These are phyloP conservation scores for Drosophila elegans DNA, from an alignment of 1,140 invertebrate species.

Conservation along the genomic window DNA sequence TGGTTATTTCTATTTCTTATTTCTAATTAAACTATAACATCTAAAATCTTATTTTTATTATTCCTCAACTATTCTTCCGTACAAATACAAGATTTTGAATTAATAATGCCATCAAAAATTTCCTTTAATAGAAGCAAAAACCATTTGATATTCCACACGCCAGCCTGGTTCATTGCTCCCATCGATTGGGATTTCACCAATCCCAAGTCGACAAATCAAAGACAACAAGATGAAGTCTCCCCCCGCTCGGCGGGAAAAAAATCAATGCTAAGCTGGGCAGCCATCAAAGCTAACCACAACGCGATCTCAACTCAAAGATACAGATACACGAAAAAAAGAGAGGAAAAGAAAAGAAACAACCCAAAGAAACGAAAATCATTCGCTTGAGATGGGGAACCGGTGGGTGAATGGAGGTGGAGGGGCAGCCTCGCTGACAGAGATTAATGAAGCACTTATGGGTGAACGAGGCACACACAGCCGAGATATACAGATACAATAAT, in stretches of 20 bases:
- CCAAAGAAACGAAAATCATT: slow-evolving; percentile 52
- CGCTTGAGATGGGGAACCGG: not conserved
- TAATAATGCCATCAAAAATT: not conserved
- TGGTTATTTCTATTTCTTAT: too few species aligned
- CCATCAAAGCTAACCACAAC: slow-evolving; percentile 66
- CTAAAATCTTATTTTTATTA: too few species aligned
- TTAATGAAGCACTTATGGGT: slow-evolving; percentile 81
- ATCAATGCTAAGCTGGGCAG: slow-evolving; percentile 53
- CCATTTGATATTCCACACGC: slow-evolving; percentile 17
- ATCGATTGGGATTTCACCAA: slow-evolving; percentile 46
- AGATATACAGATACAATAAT: slow-evolving; percentile 5
- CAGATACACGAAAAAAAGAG: slow-evolving; percentile 33
- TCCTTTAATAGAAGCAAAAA: not conserved
- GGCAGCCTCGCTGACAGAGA: slow-evolving; percentile 68
- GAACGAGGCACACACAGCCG: slow-evolving; percentile 58
- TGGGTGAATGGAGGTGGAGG: not conserved
- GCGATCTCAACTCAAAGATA: slow-evolving; percentile 25
- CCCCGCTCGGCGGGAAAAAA: not conserved
- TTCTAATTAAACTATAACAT: too few species aligned
- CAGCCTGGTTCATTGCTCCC: slow-evolving; percentile 20
- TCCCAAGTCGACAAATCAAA: slow-evolving; percentile 31
- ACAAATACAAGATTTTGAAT: not conserved
- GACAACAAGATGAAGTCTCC: slow-evolving; percentile 57
- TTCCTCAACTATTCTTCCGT: too few species aligned
- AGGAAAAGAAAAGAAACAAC: slow-evolving; percentile 15